Evolutionary conservation across 2,113 vertebrate species (phyloP), one percentile per base, ranked within the genome.

Genomic region (Scolopax mira): DNA sequence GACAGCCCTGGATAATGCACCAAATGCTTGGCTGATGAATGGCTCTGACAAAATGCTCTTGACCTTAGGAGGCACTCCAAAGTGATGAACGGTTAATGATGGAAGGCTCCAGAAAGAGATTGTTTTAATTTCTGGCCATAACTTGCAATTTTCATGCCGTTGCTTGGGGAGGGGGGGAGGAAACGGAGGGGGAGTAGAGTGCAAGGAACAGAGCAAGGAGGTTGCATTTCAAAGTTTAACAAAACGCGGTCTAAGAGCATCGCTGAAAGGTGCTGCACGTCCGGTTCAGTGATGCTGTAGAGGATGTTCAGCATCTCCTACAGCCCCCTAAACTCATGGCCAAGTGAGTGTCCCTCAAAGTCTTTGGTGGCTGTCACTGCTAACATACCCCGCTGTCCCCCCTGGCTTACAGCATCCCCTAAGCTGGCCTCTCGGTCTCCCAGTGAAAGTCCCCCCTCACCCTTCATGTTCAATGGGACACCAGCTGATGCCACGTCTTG

Each of bases 51-150:
- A 89, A n/a, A 66, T 2, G 18, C 54, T 61, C 72, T 85, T 37
- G 95, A 93, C 97, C 96, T 55, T 17, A 93, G 90, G 77, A 42
- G 60, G 65, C 41, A 41, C 93, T 93, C 86, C 84, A 57, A 24
- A 86, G 75, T 42, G 79, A 75, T 39, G 67, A 90, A 31, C 39
- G 18, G 30, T 39, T 90, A 13, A 84, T 93, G 97, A 97, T 81
- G 90, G 90, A 96, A 90, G 93, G 67, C 83, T 91, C 5, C 83
- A 21, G 25, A 49, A n/a, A 81, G 86, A 74, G 65, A 39, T 9
- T n/a, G 55, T 42, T 96, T 96, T 74, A 85, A 95, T 97, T 95
- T 85, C 88, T 60, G 57, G 2, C 24, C n/a, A 10, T 66, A 87
- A 86, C 6, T 42, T 23, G 69, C 44, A 13, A 44, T 91, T 93